Evolutionary conservation across 2,113 vertebrate genomes (phyloP), one percentile per base, ranked within the genome.

Genomic region (Epinephelus moara): DNA sequence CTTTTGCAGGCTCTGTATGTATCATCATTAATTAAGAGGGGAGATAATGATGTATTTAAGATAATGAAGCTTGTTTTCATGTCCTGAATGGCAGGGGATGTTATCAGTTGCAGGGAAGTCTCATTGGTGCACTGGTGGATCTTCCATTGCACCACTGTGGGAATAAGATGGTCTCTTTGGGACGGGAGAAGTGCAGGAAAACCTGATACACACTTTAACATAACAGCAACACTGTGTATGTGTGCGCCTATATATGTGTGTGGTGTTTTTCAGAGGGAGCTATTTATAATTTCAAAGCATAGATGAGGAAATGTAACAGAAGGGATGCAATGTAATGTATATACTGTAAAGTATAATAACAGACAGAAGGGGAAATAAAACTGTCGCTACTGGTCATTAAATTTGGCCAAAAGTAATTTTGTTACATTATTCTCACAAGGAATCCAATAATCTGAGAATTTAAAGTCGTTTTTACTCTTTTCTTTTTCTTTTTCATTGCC

Each of bases 11-110:
- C 23, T 70, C 17, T 73, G 21, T 42, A 50, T 45, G 21, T 42
- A 33, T 62, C 30, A 30, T 73, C 63, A 66, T 66, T 70, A 62
- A 57, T 73, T 77, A 47, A 30, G 68, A 53, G 12, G 6, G 11
- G 21, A 25, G 49, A 45, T 82, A 76, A 86, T 86, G 72, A 80
- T 82, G 69, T 4, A 50, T 80, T 71, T 56, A 40, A 64, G n/a
- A 42, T 73, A 64, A 67, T 68, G 45, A 86, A n/a, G 56, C 40
- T 83, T 90, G 85, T 90, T 91, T 90, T 86, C 52, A 62, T 80
- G 71, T 78, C 30, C 49, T 84, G 14, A 76, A 78, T 12, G 53
- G 42, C 84, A 55, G 47, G 85, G 88, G 85, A 89, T 67, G 70
- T 23, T 61, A 25, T 18, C 71, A 49, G 67, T 76, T 87, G 78